Evolutionary conservation across 2,797 vertebrate genomes (phyloP).

Genomic region (Cuniculus paca): DNA sequence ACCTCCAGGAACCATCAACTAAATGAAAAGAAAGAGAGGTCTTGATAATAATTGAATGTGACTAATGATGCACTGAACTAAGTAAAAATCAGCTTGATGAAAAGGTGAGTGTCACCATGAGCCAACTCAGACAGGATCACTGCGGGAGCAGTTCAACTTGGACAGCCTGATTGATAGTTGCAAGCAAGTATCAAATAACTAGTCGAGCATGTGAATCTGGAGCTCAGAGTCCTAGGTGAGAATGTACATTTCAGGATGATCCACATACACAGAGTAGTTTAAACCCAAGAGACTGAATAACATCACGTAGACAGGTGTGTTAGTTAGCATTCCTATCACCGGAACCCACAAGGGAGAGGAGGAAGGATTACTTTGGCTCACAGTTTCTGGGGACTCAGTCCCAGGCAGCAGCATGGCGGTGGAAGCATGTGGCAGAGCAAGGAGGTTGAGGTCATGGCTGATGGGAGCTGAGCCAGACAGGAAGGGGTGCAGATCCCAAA

Average conservation of each 20-base stretch:
- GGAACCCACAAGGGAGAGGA: background rate
- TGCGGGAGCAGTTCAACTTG: rapidly evolving
- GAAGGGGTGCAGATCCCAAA: no score
- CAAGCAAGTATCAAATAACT: background rate
- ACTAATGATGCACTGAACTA: background rate
- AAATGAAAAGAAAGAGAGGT: background rate
- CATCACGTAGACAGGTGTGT: background rate
- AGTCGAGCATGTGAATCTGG: background rate
- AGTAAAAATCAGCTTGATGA: background rate
- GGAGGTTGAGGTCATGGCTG: no score
- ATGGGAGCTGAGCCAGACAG: background rate
- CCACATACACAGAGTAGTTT: background rate
- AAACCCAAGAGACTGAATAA: background rate
- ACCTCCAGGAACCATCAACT: background rate
- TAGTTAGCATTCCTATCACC: background rate
- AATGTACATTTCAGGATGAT: background rate
- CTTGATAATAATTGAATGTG: background rate
- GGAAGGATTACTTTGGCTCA: background rate
- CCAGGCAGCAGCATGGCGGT: background rate
- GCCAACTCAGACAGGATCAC: background rate
- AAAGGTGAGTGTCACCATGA: background rate
- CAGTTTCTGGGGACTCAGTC: no score
- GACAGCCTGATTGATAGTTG: background rate
- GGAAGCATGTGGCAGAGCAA: background rate
- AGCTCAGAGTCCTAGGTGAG: background rate